Percentiles rank a stretch among this genome's conserved stretches.
These are phyloP conservation scores for Oncorhynchus mykiss DNA, from an alignment of 2,113 vertebrate species.

Conservation along the genomic window DNA sequence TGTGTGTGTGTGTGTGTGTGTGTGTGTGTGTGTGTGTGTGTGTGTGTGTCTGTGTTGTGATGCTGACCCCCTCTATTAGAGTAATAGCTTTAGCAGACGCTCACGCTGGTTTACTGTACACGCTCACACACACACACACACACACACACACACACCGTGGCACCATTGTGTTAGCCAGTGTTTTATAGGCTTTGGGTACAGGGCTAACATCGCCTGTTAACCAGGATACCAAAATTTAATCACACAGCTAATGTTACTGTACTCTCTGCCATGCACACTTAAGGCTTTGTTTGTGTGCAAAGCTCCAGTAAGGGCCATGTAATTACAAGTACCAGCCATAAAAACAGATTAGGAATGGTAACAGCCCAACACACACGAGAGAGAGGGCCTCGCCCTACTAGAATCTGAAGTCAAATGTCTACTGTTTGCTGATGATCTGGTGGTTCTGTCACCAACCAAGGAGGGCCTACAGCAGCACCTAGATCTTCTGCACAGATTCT, in stretches of 20 bases:
- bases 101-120: background rate
- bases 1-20: background rate
- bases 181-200: constrained; percentile 25
- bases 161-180: constrained; percentile 18
- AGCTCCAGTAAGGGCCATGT: constrained; percentile 18
- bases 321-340: constrained; percentile 37
- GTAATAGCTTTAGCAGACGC: constrained; percentile 10
- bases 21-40: background rate
- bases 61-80: constrained; percentile 25
- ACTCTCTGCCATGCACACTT: background rate
- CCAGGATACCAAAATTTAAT: background rate
- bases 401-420: too few relatives aligned
- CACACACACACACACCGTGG: constrained; percentile 18
- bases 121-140: background rate
- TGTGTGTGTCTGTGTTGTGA: background rate
- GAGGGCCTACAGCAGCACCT: too few relatives aligned
- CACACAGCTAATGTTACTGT: constrained; percentile 19
- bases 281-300: background rate
- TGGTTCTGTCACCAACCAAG: too few relatives aligned
- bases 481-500: too few relatives aligned
- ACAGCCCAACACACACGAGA: constrained; percentile 8
- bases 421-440: too few relatives aligned
- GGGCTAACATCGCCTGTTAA: constrained; percentile 24
- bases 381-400: background rate
- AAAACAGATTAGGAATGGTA: constrained; percentile 23